Evolutionary conservation across 1,140 invertebrate genomes (phyloP).

Genomic region (Melitaea cinxia): DNA sequence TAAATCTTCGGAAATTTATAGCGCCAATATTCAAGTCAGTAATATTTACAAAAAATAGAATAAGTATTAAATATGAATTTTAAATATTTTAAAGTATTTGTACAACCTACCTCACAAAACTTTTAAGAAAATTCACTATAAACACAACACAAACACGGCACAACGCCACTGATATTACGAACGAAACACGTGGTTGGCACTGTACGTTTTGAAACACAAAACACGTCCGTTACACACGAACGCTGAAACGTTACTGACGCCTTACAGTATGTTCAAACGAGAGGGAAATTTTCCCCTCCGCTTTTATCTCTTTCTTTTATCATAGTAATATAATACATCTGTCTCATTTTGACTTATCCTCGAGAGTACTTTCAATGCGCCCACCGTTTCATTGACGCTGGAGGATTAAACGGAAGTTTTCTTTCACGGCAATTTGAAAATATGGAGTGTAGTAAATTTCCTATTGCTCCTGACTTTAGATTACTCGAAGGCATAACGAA

Average conservation of each 20-base stretch:
- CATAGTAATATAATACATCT: slow-evolving; percentile 25
- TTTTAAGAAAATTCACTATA: not conserved
- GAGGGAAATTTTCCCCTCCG: slow-evolving; percentile 63
- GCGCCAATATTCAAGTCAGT: not conserved
- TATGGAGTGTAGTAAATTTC: slow-evolving; percentile 46
- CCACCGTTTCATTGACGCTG: slow-evolving; percentile 64
- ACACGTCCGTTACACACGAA: slow-evolving; percentile 40
- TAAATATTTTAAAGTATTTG: not conserved
- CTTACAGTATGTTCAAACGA: slow-evolving; percentile 51
- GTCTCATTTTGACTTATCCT: slow-evolving; percentile 55
- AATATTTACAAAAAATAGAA: too few relatives aligned
- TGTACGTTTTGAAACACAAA: slow-evolving; percentile 12
- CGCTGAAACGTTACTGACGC: slow-evolving; percentile 47
- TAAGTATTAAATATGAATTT: too few relatives aligned
- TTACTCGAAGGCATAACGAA: slow-evolving; percentile 19
- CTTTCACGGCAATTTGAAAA: slow-evolving; percentile 45
- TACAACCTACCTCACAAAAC: not conserved
- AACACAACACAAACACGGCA: slow-evolving; percentile 1
- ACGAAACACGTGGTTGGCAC: slow-evolving; percentile 21
- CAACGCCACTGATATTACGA: slow-evolving; percentile 10
- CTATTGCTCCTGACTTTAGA: slow-evolving; percentile 40
- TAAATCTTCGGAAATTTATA: not conserved
- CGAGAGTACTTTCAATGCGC: slow-evolving; percentile 57
- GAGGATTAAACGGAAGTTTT: slow-evolving; percentile 53
- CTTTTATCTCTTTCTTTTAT: slow-evolving; percentile 33